A percentile compares a stretch with the other conserved stretches of the same genome.
These are phyloP conservation scores for Eptesicus fuscus DNA, from an alignment of 2,113 vertebrate species.

Conservation along the genomic window DNA sequence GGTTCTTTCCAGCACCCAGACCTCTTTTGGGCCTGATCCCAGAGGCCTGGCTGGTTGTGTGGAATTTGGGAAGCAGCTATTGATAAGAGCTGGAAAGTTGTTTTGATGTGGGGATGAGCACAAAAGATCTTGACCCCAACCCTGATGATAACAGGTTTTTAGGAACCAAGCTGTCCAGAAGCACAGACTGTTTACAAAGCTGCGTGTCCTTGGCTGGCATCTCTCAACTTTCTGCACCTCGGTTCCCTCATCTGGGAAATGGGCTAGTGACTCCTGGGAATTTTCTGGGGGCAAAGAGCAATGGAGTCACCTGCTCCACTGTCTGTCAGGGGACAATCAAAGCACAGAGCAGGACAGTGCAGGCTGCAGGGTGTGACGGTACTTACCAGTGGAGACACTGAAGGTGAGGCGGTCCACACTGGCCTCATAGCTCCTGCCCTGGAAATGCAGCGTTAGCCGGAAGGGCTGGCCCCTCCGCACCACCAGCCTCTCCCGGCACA, in stretches of 20 bases:
- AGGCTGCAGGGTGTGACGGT: not conserved
- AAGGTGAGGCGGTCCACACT: slow-evolving; percentile 83
- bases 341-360: not conserved
- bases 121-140: not conserved
- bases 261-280: not conserved
- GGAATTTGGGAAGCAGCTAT: not conserved
- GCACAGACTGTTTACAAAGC: not conserved
- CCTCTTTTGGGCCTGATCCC: not conserved
- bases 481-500: slow-evolving; percentile 84
- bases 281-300: not conserved
- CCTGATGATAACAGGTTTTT: not conserved
- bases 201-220: no score
- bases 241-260: not conserved
- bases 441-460: slow-evolving; percentile 84
- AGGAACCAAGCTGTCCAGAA: not conserved
- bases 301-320: not conserved
- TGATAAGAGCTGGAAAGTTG: not conserved
- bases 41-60: not conserved
- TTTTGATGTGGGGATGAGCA: not conserved
- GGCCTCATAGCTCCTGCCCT: slow-evolving; percentile 83
- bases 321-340: not conserved
- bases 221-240: not conserved
- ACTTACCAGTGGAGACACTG: slow-evolving; percentile 86
- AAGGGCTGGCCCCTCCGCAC: slow-evolving; percentile 92
- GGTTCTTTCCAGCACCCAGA: not conserved